Percentiles rank a stretch among this genome's conserved stretches.
Evolutionary conservation across 2,113 vertebrate species (phyloP).

Genomic region (Atlantisia rogersi): DNA sequence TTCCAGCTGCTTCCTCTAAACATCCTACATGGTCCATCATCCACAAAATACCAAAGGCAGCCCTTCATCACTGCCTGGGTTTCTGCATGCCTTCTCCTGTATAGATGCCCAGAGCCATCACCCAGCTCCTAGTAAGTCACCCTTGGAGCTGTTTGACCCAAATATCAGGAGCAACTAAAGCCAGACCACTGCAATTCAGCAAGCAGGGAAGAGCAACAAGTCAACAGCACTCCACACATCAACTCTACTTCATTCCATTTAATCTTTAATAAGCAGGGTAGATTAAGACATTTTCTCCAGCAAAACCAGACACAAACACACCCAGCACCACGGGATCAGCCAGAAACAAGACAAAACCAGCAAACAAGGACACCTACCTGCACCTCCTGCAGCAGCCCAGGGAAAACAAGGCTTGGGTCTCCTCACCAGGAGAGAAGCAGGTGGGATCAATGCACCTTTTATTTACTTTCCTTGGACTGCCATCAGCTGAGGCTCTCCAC

Average conservation of each 20-base stretch:
- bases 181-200: not conserved
- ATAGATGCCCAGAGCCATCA: not conserved
- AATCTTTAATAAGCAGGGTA: not conserved
- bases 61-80: too few species aligned
- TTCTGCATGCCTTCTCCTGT: rapidly evolving
- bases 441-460: rapidly evolving
- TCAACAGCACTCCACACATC: rapidly evolving
- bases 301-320: rapidly evolving
- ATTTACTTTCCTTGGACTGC: not conserved
- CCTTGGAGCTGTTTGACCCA: not conserved
- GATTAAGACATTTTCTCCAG: not conserved
- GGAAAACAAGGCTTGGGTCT: rapidly evolving
- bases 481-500: not conserved
- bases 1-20: not conserved
- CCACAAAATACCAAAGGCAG: rapidly evolving
- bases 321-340: rapidly evolving
- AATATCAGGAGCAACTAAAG: not conserved
- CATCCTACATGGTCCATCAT: rapidly evolving
- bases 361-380: not conserved
- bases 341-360: not conserved
- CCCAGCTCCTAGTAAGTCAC: not conserved
- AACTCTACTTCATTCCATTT: rapidly evolving
- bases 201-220: not conserved
- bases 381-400: rapidly evolving
- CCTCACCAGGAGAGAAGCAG: rapidly evolving